phyloP scores from a whole-genome alignment of 2,888 invertebrate species.

The Carpatolechia fugitivella region DNA sequence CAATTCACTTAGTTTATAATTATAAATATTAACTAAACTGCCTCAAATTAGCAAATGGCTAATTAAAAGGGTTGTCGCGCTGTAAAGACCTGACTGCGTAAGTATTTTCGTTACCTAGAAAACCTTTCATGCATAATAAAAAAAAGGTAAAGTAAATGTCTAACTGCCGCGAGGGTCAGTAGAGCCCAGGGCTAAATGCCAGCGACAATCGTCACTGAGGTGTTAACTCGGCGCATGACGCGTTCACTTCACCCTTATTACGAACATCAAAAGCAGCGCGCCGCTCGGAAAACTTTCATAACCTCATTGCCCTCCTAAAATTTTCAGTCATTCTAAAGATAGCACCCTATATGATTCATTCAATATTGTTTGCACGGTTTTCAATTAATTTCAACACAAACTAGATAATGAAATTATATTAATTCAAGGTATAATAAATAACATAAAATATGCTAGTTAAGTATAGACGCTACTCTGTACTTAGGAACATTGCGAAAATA shows the following conservation, averaged over 20 bases:
- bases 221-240: conserved; percentile 17
- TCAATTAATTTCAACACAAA: too few relatives aligned
- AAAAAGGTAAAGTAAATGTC: conserved; percentile 1
- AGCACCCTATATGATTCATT: too few relatives aligned
- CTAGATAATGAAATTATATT: too few relatives aligned
- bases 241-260: conserved; percentile 30
- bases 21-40: too few relatives aligned
- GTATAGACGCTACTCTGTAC: not conserved
- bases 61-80: too few relatives aligned
- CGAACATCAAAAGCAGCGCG: conserved; percentile 21
- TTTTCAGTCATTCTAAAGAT: too few relatives aligned
- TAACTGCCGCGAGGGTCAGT: not conserved
- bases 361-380: too few relatives aligned
- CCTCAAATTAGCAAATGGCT: too few relatives aligned
- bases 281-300: not conserved
- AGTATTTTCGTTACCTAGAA: not conserved
- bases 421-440: too few relatives aligned
- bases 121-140: conserved; percentile 9
- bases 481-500: not conserved
- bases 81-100: too few relatives aligned
- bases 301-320: not conserved
- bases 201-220: conserved; percentile 21
- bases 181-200: conserved; percentile 21
- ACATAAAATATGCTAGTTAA: too few relatives aligned
- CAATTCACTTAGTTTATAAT: too few relatives aligned